Conservation (phyloP, 2,888 invertebrate species). For the Phortica okadai region DNA sequence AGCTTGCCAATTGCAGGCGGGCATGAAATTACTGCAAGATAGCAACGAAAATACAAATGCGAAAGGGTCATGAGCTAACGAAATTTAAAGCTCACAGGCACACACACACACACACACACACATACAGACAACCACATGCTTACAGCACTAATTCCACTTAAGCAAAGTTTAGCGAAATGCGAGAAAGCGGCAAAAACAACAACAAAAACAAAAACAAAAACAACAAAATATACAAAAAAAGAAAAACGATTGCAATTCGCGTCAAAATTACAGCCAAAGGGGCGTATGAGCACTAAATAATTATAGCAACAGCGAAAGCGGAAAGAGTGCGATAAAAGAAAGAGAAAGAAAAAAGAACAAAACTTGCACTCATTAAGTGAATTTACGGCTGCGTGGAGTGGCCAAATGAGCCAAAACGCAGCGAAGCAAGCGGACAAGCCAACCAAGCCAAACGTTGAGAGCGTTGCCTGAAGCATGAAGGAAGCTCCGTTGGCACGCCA, state of each 20-base stretch:
- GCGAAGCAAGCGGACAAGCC: constrained; percentile 2
- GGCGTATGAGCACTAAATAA: constrained; percentile 67
- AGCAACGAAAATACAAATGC: constrained; percentile 33
- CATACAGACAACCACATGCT: background rate
- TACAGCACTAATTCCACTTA: constrained; percentile 1
- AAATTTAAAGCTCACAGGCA: constrained; percentile 6
- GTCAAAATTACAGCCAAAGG: constrained; percentile 42
- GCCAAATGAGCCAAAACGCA: background rate
- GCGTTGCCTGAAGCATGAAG: background rate
- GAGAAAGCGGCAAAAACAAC: background rate
- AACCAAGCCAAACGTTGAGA: background rate
- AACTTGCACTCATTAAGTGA: constrained; percentile 66
- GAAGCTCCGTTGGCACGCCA: background rate
- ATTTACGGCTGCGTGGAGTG: constrained; percentile 53
- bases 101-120: constrained; percentile 5
- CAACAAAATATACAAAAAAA: background rate
- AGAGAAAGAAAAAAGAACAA: background rate
- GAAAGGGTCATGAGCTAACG: constrained; percentile 29
- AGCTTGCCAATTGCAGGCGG: constrained; percentile 17
- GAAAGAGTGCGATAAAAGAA: constrained; percentile 24
- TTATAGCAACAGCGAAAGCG: constrained; percentile 52
- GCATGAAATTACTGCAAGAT: constrained; percentile 2
- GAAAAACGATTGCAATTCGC: background rate
- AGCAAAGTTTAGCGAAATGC: constrained; percentile 22
- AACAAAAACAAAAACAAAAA: background rate